Evolutionary conservation across 2,797 vertebrate species (phyloP), one percentile per base, ranked within the genome.

Genomic region (Crenichthys baileyi): DNA sequence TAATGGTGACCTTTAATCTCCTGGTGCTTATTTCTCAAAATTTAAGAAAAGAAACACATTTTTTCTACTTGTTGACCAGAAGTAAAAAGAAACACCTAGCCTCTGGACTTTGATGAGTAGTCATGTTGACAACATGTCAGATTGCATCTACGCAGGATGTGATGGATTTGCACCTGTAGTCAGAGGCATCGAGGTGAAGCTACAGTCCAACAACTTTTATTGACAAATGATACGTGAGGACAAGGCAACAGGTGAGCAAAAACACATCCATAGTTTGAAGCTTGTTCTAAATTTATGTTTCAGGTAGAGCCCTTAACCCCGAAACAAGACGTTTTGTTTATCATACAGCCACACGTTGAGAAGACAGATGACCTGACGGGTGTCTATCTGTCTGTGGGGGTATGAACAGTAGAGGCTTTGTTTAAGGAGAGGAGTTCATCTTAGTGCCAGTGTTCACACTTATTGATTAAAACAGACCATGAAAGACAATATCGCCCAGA

Each of bases 391-490:
- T 56, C 53, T 61, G 18, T 18, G 29, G 60, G 46, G 53, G n/a
- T 76, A 75, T 58, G 36, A 8, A 26, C 12, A 31, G 29, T 79
- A 73, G 55, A 72, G 26, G 26, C 39, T 80, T 68, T 22, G 16
- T 72, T 4, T 56, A 41, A 85, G 79, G 65, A 88, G 82, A 76
- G 72, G 73, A 83, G 82, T 88, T 85, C 72, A 85, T 89, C 80
- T 84, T 78, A 24, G 50, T 85, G 88, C 83, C 83, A 76, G 72
- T 72, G 79, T 88, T 90, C 87, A 80, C 87, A 88, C 55, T 56
- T 91, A 92, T 92, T 93, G 94, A 95, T 95, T 95, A 94, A 94
- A 95, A 89, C 79, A 78, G 80, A 92, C 88, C 82, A 86, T 89
- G 89, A 92, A 89, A 90, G 92, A 93, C 84, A 87, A 88, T 83